Evolutionary conservation across 2,888 invertebrate genomes (phyloP), one percentile per base, ranked within the genome.

Genomic region (Megaustenia siamemsis): DNA sequence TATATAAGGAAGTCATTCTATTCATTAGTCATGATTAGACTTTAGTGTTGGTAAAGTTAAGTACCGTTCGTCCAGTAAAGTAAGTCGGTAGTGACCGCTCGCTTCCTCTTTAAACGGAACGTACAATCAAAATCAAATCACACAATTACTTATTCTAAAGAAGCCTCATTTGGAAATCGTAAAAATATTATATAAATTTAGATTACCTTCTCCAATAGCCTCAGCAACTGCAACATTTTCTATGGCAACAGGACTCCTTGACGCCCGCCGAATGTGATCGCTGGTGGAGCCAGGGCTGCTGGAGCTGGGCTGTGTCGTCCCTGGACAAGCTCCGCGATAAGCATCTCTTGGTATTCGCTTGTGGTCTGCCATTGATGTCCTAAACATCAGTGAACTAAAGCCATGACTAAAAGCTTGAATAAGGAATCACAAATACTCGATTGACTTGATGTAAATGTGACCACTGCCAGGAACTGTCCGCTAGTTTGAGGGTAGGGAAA

Each of bases 361-460:
- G 49, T 56, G 78, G 68, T 83, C 83, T 8, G 83, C 78, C 83
- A 83, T 83, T 28, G n/a, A n/a, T n/a, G 21, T 60, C 66, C 24
- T 40, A n/a, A 53, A 71, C 28, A 56, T 71, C 28, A 81, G 18
- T n/a, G n/a, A 38, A 40, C 35, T 15, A 24, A 21, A 32, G 38
- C 28, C 56, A 40, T 71, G n/a, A 81, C 28, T 56, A 56, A n/a
- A 40, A 21, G 38, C 8, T 45, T 21, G 43, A 32, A 28, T 21
- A 56, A 45, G 15, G 32, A 2, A 18, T 15, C 15, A n/a, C 8
- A 69, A 53, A 69, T 63, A 10, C 24, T 12, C 43, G 1, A 5
- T 2, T 43, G 43, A 40, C 18, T 18, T 43, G 8, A n/a, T 4
- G 40, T 4, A 40, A 43, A 63, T 60, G 4, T 5, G 63, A 10